Evolutionary conservation across 1,140 invertebrate species (phyloP), one percentile per base, ranked within the genome.

Genomic region (Leptinotarsa undecemlineata): DNA sequence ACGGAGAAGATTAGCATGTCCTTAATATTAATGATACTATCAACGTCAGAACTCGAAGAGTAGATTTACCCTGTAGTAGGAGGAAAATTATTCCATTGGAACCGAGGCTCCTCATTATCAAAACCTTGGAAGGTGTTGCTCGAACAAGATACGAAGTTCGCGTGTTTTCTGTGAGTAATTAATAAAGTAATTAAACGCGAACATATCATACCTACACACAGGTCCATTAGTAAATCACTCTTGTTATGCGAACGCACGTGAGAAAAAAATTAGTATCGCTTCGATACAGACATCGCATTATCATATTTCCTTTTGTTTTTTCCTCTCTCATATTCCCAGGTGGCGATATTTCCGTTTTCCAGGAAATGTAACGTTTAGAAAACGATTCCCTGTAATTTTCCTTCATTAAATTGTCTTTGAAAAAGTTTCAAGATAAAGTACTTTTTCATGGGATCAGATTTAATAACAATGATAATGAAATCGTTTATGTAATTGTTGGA

Each of bases 211-310:
- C 13, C 51, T 57, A 57, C 51, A 57, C 51, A 57, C 6, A 57
- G 51, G 51, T 57, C 51, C 51, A 57, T 57, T 57, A 57, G 51
- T 57, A 57, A 57, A 57, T 57, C 51, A 57, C 51, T 57, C 51
- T 57, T 17, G 51, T 57, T 57, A 57, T 15, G 51, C n/a, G 51
- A 57, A 57, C 51, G 51, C 51, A 57, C 51, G 51, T 57, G 51
- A 57, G 51, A 57, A 57, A 57, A 57, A 57, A 57, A 57, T 57
- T 57, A 57, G 51, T 57, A 57, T 57, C 51, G 51, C 51, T 57
- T 14, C 51, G 51, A 57, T 57, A 57, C n/a, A n/a, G 4, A 57
- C n/a, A 57, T 42, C 8, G 2, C 33, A 19, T 57, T 19, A n/a
- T 57, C 51, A 57, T 57, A 17, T 57, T 57, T 19, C 51, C 51